Base-by-base conservation (phyloP, 2,797 vertebrate species). In the Manis javanica region DNA sequence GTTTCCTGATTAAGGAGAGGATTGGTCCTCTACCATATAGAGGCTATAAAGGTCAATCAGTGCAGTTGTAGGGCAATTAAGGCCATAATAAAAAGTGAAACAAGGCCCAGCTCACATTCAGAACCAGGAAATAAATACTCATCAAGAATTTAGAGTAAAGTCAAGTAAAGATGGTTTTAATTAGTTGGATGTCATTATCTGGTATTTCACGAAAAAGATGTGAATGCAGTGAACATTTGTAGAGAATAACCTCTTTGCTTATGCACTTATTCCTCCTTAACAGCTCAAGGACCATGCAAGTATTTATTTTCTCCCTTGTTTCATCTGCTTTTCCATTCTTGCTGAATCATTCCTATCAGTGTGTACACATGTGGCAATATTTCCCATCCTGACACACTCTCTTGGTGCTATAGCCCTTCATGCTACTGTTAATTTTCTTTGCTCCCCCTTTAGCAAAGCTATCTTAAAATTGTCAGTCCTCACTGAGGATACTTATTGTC, bases 121-220 rank as follows among this genome's bases (percentile, higher is more conserved):
- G 77, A 91, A 61, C 31, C 31, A 91, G 34, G 31, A 75, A 83
- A 69, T 15, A 75, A 87, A 82, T 13, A 59, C 14, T 82, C 15
- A 42, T 42, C 59, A 87, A 87, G 12, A 87, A 91, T 94, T 87
- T 29, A 94, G 51, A 82, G 34, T 87, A 37, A 87, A 93, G 29
- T 82, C 51, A 69, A 82, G 49, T 69, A 90, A 78, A 85, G 19
- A 18, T 42, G 15, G 34, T 7, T 82, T 83, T 81, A 61, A 81
- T 86, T 81, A 61, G 23, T 75, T 87, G 29, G 64, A 69, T 77
- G 46, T 92, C 34, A 83, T 69, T 69, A 46, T 63, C 39, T 3
- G 26, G 26, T 79, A 55, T 75, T 55, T 69, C 59, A 82, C 77
- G 87, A 64, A 87, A 66, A 91, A 69, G 49, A 49, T 37, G 31